Evolutionary conservation across 2,113 vertebrate genomes (phyloP).

Genomic region (Tauraco erythrolophus): DNA sequence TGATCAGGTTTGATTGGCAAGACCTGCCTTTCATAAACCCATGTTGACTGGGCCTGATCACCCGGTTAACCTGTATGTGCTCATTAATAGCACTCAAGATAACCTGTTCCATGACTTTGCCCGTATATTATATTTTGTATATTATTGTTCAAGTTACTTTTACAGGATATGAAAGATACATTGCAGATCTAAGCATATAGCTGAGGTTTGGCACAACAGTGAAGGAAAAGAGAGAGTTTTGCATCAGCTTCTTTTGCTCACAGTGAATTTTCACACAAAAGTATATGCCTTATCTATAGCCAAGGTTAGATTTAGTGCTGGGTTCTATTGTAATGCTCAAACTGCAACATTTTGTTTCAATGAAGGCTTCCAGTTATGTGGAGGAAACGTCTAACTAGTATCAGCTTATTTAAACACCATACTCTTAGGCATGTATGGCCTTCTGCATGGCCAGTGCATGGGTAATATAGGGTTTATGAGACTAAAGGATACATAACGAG

Average conservation of each 20-base stretch:
- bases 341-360: constrained; percentile 16
- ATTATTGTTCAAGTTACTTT: background rate
- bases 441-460: background rate
- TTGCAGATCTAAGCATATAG: background rate
- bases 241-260: constrained; percentile 22
- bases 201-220: background rate
- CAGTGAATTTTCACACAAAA: background rate
- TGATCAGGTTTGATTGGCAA: no score
- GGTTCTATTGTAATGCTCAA: background rate
- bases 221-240: background rate
- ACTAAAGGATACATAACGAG: background rate
- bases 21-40: no score
- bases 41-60: no score
- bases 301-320: background rate
- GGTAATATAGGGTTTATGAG: constrained; percentile 31
- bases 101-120: no score
- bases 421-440: background rate
- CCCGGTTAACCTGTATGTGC: no score
- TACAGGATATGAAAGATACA: background rate
- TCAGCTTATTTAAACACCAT: background rate
- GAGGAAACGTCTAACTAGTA: constrained; percentile 20
- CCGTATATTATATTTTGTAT: no score
- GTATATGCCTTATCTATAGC: background rate
- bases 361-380: background rate
- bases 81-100: no score